phyloP scores from a whole-genome alignment of 2,888 invertebrate species.

The Metalampra italica region DNA sequence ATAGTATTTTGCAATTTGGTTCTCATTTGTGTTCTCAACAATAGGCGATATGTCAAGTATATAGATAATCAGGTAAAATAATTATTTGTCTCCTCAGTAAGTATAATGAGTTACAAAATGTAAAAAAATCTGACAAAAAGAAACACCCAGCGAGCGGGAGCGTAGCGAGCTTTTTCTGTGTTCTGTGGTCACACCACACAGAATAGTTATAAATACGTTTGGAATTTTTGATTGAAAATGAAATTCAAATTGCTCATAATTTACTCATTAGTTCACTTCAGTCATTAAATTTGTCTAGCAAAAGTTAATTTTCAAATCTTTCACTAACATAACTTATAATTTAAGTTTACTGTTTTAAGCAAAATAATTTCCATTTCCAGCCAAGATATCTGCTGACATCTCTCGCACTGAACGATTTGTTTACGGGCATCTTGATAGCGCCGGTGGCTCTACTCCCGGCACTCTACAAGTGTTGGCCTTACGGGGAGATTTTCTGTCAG shows the following conservation, averaged over 20 bases:
- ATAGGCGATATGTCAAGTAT: constrained; percentile 89
- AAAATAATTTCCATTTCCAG: constrained; percentile 64
- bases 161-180: too few relatives aligned
- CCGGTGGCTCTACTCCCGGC: constrained; percentile 92
- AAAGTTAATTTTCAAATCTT: too few relatives aligned
- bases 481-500: constrained; percentile 93
- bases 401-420: constrained; percentile 90
- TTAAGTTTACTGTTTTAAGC: background rate
- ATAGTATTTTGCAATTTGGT: constrained; percentile 89
- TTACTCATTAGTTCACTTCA: too few relatives aligned
- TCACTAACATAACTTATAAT: background rate
- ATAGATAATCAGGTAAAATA: constrained; percentile 90
- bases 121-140: too few relatives aligned
- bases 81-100: background rate
- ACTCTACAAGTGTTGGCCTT: constrained; percentile 93
- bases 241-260: too few relatives aligned
- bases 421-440: constrained; percentile 91
- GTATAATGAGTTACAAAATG: background rate
- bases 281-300: too few relatives aligned
- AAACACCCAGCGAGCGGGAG: too few relatives aligned
- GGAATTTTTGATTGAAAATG: too few relatives aligned
- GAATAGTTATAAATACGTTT: too few relatives aligned
- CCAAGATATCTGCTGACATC: constrained; percentile 92
- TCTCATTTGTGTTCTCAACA: constrained; percentile 90
- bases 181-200: too few relatives aligned